Base-by-base conservation (phyloP, 1,140 invertebrate species). In the Heliothis subflexa region DNA sequence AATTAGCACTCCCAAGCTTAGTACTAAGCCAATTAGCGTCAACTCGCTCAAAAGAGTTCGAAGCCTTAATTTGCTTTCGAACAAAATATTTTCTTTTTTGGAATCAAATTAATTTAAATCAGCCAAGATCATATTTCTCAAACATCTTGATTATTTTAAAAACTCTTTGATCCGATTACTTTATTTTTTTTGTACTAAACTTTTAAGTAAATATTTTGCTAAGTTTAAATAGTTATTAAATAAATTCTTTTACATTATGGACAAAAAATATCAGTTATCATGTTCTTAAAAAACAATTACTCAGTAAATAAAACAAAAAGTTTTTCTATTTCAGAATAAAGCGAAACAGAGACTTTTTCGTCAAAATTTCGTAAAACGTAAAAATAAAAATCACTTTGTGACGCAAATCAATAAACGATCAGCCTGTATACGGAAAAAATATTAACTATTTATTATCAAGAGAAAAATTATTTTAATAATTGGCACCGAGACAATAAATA, bases 401-500 rank as follows among this genome's bases (percentile, higher is more conserved):
- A 40, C 5, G 5, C 33, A 7, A 9, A 40, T 40, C 33, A 40
- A 52, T 28, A 78, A 70, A 28, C 54, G 64, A 66, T 54, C 76
- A 71, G 13, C 76, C 54, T 59, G 54, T 33, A 59, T 16, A 71
- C 66, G 10, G 16, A 49, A 70, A 68, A 55, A 57, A 70, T 49
- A 68, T 47, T 47, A 77, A 71, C 64, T 81, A 74, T 64, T 81
- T 70, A 73, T 78, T 76, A 75, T 47, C 18, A 81, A 74, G 71
- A 80, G 70, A 77, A 77, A 74, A 79, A 75, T 68, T 79, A 70
- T 73, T 78, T 80, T 85, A 81, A 81, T 77, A 82, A 80, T 86
- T 86, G 84, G 84, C 84, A 86, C 84, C 81, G 79, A 86, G 75
- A 75, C 62, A 74, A 81, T 78, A 79, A 77, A 78, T 73, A 78